Evolutionary conservation across 2,888 invertebrate species (phyloP).

Genomic region (Drosophila histrio): DNA sequence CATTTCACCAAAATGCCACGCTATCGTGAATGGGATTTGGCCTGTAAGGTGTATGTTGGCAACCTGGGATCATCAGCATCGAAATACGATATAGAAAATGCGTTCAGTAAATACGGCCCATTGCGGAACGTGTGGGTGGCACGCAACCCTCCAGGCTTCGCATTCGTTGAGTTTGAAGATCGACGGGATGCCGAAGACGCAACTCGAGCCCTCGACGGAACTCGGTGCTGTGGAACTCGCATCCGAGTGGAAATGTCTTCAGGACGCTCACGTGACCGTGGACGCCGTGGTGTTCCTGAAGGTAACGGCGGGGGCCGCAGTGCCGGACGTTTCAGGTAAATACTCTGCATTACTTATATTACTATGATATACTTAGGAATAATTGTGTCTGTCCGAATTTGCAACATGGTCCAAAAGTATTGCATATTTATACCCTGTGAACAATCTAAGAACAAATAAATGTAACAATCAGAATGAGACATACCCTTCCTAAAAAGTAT

Average conservation of each 20-base stretch:
- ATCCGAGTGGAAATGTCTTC: conserved; percentile 96
- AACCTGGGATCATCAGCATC: conserved; percentile 93
- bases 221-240: conserved; percentile 93
- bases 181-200: conserved; percentile 93
- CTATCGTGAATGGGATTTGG: conserved; percentile 90
- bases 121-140: conserved; percentile 95
- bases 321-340: conserved; percentile 74
- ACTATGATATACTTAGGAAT: background rate
- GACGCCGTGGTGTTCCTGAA: conserved; percentile 84
- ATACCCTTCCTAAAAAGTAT: background rate
- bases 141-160: conserved; percentile 94
- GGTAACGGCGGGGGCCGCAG: conserved; percentile 70
- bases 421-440: background rate
- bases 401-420: background rate
- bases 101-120: conserved; percentile 93
- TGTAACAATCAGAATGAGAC: background rate
- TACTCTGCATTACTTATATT: background rate
- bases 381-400: conserved; percentile 2
- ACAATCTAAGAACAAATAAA: background rate
- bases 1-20: conserved; percentile 73
- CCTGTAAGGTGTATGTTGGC: conserved; percentile 94
- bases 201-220: conserved; percentile 90
- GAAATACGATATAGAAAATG: conserved; percentile 92
- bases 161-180: conserved; percentile 94
- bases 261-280: conserved; percentile 90